Percentiles rank a stretch among this genome's conserved stretches.
Conservation (phyloP, 2,797 vertebrate genomes). For the Cryptoprocta ferox region DNA sequence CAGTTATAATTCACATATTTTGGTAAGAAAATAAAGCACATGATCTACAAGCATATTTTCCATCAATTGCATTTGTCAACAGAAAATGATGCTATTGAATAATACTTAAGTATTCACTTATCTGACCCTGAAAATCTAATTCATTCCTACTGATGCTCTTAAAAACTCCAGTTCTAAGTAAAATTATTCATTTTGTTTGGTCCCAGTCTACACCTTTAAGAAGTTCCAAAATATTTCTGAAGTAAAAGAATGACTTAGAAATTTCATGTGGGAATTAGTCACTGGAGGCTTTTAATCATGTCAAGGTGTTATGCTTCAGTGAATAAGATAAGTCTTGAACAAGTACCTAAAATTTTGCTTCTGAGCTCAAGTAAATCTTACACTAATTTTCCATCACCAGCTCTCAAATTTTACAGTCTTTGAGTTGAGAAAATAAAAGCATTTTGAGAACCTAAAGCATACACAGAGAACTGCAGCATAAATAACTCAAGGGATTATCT, state of each 20-base stretch:
- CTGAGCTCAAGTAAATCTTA: neutral
- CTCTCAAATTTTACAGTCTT: neutral
- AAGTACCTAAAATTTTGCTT: constrained; percentile 30
- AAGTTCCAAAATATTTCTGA: constrained; percentile 20
- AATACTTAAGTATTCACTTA: neutral
- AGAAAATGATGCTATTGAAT: constrained; percentile 44
- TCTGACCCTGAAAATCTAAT: constrained; percentile 42
- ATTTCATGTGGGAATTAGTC: neutral
- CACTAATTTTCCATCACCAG: neutral
- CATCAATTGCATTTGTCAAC: constrained; percentile 50
- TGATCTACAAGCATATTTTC: constrained; percentile 26
- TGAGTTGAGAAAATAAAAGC: constrained; percentile 14
- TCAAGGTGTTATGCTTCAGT: neutral
- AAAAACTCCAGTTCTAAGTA: constrained; percentile 1
- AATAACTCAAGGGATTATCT: neutral
- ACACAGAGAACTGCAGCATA: neutral
- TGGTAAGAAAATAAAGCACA: constrained; percentile 28
- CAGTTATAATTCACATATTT: constrained; percentile 39
- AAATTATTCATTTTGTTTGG: neutral
- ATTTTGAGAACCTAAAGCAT: neutral
- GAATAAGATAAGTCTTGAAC: neutral
- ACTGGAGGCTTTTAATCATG: neutral
- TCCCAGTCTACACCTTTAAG: neutral
- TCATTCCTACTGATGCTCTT: neutral
- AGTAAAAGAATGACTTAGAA: constrained; percentile 32